Conservation (phyloP, 2,797 vertebrate species). For the Tinamus major region DNA sequence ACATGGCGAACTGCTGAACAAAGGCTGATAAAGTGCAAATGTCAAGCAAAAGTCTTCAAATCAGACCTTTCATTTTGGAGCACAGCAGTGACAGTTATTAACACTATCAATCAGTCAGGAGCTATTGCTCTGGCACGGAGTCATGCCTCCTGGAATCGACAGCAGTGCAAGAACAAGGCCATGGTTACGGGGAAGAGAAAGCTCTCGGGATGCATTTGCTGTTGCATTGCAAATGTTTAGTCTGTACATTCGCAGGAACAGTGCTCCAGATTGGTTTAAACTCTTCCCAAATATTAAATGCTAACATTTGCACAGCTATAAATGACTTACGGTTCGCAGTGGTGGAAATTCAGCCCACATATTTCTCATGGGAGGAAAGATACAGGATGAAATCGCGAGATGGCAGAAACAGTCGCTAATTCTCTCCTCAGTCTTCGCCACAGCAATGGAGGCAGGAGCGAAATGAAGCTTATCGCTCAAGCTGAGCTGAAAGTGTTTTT, state of each 20-base stretch:
- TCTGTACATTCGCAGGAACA: neutral
- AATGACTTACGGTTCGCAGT: conserved; percentile 8
- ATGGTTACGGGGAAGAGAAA: conserved; percentile 3
- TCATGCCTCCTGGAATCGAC: conserved; percentile 34
- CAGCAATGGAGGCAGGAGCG: conserved; percentile 17
- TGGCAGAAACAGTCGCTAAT: conserved; percentile 47
- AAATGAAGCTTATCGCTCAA: conserved; percentile 40
- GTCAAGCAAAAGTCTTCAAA: conserved; percentile 67
- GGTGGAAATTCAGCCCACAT: conserved; percentile 35
- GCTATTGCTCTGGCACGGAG: conserved; percentile 50
- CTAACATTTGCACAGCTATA: neutral
- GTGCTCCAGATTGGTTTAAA: neutral
- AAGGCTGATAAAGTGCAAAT: conserved; percentile 71
- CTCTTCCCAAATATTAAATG: conserved; percentile 10
- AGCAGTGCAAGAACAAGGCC: conserved; percentile 26
- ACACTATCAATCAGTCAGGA: conserved; percentile 62
- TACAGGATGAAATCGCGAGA: conserved; percentile 23
- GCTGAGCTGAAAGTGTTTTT: conserved; percentile 40
- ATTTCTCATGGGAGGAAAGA: conserved; percentile 61
- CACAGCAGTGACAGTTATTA: conserved; percentile 67
- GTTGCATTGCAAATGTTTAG: conserved; percentile 48
- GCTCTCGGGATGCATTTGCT: conserved; percentile 49
- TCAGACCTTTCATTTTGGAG: conserved; percentile 65
- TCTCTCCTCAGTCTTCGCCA: conserved; percentile 35
- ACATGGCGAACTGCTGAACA: conserved; percentile 57